Conservation (phyloP, 2,113 vertebrate species). For the Crypturellus undulatus region DNA sequence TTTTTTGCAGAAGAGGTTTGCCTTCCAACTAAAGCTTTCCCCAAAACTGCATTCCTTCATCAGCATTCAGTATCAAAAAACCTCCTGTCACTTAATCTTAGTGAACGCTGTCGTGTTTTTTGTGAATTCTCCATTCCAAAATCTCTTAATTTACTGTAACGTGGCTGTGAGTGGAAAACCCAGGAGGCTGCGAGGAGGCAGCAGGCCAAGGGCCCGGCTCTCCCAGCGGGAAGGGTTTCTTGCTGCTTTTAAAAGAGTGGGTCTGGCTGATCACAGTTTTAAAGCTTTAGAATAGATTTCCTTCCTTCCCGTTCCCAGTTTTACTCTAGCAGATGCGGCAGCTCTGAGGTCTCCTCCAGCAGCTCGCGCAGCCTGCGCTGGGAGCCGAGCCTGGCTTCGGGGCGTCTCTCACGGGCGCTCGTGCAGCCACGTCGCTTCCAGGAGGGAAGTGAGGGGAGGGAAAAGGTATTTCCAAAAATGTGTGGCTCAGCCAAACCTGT, state of each 20-base stretch:
- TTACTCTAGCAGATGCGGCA: not conserved
- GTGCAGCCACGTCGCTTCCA: not conserved
- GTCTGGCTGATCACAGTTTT: not conserved
- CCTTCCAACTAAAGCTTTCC: not conserved
- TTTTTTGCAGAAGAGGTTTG: not conserved
- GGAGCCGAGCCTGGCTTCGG: accelerated
- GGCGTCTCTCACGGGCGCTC: no score
- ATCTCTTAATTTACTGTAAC: accelerated
- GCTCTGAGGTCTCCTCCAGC: not conserved
- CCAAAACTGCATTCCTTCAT: not conserved
- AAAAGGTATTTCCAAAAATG: not conserved
- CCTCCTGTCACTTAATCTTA: not conserved
- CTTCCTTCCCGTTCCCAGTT: not conserved
- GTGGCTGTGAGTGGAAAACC: accelerated
- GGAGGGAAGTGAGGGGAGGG: not conserved
- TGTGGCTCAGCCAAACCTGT: not conserved
- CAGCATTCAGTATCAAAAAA: not conserved
- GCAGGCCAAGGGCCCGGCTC: not conserved
- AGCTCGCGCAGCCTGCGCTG: accelerated
- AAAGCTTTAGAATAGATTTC: accelerated
- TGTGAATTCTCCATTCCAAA: not conserved
- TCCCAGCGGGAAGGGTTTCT: not conserved
- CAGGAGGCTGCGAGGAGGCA: not conserved
- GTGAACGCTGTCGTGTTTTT: not conserved
- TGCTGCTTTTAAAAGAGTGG: not conserved